phyloP scores from a whole-genome alignment of 2,797 vertebrate genomes.

The Luscinia megarhynchos region DNA sequence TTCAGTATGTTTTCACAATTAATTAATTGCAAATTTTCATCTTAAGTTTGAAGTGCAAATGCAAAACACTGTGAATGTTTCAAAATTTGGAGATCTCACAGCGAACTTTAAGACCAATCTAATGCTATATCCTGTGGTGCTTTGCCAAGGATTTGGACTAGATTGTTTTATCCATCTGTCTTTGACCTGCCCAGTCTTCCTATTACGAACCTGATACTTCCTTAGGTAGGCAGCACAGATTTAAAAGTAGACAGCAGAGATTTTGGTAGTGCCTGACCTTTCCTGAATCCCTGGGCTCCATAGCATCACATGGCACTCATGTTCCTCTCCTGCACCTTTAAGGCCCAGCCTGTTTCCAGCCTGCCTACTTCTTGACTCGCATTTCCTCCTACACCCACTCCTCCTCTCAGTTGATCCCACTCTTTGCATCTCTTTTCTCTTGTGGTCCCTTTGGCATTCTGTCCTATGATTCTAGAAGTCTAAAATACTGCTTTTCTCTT shows the following conservation, averaged over 20 bases:
- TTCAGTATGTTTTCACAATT: not conserved
- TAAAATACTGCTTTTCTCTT: not conserved
- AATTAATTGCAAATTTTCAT: not conserved
- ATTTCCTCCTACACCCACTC: conserved; percentile 32
- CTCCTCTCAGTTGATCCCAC: conserved; percentile 6
- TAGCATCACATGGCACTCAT: not conserved
- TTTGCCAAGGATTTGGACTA: not conserved
- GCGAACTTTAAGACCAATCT: not conserved
- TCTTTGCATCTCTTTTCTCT: not conserved
- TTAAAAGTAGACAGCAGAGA: not conserved
- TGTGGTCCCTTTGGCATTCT: not conserved
- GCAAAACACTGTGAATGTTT: not conserved
- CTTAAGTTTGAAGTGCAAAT: not conserved
- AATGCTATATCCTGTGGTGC: not conserved
- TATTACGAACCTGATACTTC: not conserved
- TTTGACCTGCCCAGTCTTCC: not conserved
- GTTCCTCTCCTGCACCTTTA: conserved; percentile 20
- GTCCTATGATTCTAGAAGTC: not conserved
- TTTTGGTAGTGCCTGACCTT: not conserved
- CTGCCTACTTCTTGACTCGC: not conserved
- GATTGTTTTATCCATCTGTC: not conserved
- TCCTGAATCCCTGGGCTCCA: not conserved
- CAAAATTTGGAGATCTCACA: not conserved
- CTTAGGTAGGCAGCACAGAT: not conserved
- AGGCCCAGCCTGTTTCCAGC: not conserved